These are phyloP conservation scores for Hepsetus odoe DNA, from an alignment of 2,113 vertebrate species.

Conservation along the genomic window DNA sequence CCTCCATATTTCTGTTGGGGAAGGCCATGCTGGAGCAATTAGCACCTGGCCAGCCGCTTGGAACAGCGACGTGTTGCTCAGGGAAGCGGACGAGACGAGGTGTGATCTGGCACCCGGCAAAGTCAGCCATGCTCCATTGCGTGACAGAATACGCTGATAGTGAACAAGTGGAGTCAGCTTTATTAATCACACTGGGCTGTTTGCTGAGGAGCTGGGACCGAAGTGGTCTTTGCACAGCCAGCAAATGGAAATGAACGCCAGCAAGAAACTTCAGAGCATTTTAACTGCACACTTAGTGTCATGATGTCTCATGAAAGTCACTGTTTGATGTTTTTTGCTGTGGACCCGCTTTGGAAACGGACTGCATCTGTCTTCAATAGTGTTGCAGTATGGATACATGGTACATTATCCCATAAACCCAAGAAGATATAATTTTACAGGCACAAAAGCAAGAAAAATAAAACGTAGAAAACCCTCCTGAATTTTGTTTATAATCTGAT, in stretches of 20 bases:
- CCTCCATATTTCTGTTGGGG: slow-evolving; percentile 58
- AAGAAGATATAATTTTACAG: too few relatives aligned
- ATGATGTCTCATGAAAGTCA: too few relatives aligned
- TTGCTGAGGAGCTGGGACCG: neutral
- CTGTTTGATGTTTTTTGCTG: too few relatives aligned
- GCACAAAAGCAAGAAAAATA: too few relatives aligned
- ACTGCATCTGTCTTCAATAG: neutral
- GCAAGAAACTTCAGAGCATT: neutral
- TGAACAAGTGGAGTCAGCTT: slow-evolving; percentile 28
- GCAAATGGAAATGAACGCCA: neutral
- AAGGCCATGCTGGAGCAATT: slow-evolving; percentile 56
- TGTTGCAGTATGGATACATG: neutral
- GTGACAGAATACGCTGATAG: slow-evolving; percentile 38
- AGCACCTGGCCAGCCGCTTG: slow-evolving; percentile 27
- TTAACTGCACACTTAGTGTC: neutral
- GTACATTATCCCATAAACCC: neutral
- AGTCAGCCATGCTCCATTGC: slow-evolving; percentile 19
- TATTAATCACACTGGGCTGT: slow-evolving; percentile 25
- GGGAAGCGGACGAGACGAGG: slow-evolving; percentile 13
- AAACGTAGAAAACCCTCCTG: too few relatives aligned
- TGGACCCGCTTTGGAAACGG: too few relatives aligned
- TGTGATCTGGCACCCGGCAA: slow-evolving; percentile 5
- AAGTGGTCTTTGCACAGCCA: neutral
- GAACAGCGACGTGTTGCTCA: neutral
- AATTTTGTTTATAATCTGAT: too few relatives aligned